Evolutionary conservation across 2,888 invertebrate species (phyloP), one percentile per base, ranked within the genome.

Genomic region (Lissonota sp.): DNA sequence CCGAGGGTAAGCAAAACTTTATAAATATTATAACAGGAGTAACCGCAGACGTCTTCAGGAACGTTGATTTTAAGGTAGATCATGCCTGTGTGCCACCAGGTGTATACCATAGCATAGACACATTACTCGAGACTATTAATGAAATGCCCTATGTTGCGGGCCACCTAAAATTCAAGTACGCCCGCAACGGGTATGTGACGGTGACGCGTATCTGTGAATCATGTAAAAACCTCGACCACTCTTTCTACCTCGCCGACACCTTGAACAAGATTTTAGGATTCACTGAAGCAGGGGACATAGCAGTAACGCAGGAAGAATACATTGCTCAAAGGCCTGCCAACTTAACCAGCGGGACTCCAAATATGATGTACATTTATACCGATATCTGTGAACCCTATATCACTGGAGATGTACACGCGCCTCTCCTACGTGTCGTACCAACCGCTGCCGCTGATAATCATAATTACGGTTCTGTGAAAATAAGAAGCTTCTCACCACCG

Each of bases 401-500:
- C 53, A 53, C 16, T 12, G 53, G 53, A n/a, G 53, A 53, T 53
- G 53, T 53, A 12, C 53, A 53, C 12, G 12, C 53, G 12, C 53
- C 53, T 4, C 14, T 53, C 14, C 53, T 53, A 14, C 53, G 53
- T 0, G 6, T 53, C 14, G 53, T 53, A 1, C 16, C 53, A 53
- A 6, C 12, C 6, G 53, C 12, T 37, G 57, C 57, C 57, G 37
- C 57, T 57, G 57, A 57, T 57, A 57, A 10, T 10, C 57, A 26
- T 10, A 37, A 57, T 57, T 57, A 57, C 57, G 37, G 57, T 7
- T 57, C 57, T 7, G 57, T 37, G 37, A 57, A 57, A 26, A 57
- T 57, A 57, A 57, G 37, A 57, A 57, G 57, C 10, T 57, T 57
- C 37, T 57, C 57, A 42, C 55, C 58, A 46, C 37, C 37, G 4